Evolutionary conservation across 2,113 vertebrate species (phyloP), one percentile per base, ranked within the genome.

Genomic region (Alces alces): DNA sequence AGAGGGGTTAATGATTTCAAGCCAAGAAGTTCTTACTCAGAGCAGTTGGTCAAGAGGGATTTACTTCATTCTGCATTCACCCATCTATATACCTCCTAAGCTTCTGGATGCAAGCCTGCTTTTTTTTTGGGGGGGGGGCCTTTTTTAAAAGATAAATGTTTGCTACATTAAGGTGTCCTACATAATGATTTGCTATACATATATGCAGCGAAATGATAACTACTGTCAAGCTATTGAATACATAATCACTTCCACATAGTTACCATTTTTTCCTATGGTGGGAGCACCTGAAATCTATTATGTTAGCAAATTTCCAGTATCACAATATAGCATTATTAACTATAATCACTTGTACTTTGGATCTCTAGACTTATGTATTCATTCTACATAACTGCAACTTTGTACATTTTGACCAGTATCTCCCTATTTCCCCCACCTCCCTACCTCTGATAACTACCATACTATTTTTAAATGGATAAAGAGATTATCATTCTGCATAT

Each of bases 51-150:
- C 61, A 55, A 33, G 17, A 15, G 14, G 1, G 3, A n/a, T 93
- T 94, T 76, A 39, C 3, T 92, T 84, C 33, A 84, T 83, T 19
- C n/a, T 89, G 4, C 9, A 52, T 66, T 33, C 13, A 95, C 21
- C 36, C 30, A 58, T 0, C 3, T 50, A n/a, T 50, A n/a, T 17
- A 17, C 5, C 17, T 54, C 1, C n/a, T 19, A 91, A 66, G 19
- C 33, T 89, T 93, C 52, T 88, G 5, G 5, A 88, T 64, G 12
- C 10, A 64, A 60, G 28, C 5, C 43, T 79, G 19, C 45, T 50
- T 30, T 79, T 79, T 30, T 50, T 79, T 15, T 17, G 27, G 1
- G 7, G 16, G 12, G 13, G 1, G 21, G 21, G 0, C 0, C 17
- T 58, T 80, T 79, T 64, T 14, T 54, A 5, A 28, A 52, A 79